Conservation (phyloP, 1,140 invertebrate species). For the Caenorhabditis briggsae region DNA sequence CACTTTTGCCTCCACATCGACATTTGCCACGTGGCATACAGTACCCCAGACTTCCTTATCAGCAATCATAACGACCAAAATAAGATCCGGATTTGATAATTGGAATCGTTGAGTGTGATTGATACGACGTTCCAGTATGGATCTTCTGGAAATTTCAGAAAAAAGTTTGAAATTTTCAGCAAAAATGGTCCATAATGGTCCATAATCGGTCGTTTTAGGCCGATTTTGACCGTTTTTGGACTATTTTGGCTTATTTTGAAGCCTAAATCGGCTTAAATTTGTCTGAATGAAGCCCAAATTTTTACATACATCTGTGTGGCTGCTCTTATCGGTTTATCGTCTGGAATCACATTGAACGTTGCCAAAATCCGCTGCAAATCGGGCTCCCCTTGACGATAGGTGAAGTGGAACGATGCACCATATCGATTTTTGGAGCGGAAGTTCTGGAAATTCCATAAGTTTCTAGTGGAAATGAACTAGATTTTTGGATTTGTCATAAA, state of each 20-base stretch:
- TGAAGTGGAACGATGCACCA: constrained; percentile 23
- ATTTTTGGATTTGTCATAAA: background rate
- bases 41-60: constrained; percentile 45
- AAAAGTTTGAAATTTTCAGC: background rate
- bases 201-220: background rate
- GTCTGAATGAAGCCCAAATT: background rate
- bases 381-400: background rate
- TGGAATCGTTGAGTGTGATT: constrained; percentile 24
- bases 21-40: background rate
- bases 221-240: too few relatives aligned
- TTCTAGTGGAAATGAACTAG: background rate
- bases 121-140: background rate
- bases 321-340: constrained; percentile 9
- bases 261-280: too few relatives aligned
- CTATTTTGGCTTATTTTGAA: too few relatives aligned
- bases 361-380: background rate
- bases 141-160: constrained; percentile 2
- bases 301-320: background rate
- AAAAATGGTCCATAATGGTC: background rate
- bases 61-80: constrained; percentile 8
- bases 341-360: background rate
- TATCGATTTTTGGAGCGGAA: constrained; percentile 11
- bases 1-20: constrained; percentile 25
- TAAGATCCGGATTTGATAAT: background rate
- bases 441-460: background rate